Conservation (phyloP, 2,888 invertebrate species). For the Tanypteryx hageni region DNA sequence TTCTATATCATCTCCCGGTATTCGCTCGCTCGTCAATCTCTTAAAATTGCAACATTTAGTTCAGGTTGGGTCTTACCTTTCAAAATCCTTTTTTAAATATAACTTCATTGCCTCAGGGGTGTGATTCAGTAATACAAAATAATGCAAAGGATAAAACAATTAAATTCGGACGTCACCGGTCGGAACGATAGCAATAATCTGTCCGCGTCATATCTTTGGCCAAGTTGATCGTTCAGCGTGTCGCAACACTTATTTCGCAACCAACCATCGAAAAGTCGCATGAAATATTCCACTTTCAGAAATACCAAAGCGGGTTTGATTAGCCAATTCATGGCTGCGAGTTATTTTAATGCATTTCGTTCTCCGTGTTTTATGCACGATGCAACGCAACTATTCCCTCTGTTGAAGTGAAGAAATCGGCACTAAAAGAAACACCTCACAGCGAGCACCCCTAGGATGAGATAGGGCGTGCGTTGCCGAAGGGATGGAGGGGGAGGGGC, state of each 20-base stretch:
- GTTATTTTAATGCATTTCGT: neutral
- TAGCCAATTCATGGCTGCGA: neutral
- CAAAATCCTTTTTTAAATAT: too few relatives aligned
- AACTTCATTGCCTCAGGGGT: too few relatives aligned
- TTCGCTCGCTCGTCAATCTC: too few relatives aligned
- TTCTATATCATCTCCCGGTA: too few relatives aligned
- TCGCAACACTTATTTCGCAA: conserved; percentile 8
- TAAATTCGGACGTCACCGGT: neutral
- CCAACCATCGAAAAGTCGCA: neutral
- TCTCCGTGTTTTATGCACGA: neutral
- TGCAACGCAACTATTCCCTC: neutral
- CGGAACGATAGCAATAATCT: neutral
- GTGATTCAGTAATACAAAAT: neutral
- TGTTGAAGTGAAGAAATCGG: neutral
- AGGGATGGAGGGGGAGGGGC: neutral
- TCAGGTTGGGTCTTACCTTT: too few relatives aligned
- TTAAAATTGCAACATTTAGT: too few relatives aligned
- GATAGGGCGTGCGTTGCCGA: neutral
- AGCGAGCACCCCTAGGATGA: neutral
- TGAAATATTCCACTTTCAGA: conserved; percentile 22
- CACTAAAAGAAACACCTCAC: neutral
- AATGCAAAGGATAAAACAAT: neutral
- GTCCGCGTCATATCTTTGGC: neutral
- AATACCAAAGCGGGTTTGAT: conserved; percentile 17
- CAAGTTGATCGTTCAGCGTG: neutral